Conservation (phyloP, 2,113 vertebrate species). For the Tragelaphus strepsiceros region DNA sequence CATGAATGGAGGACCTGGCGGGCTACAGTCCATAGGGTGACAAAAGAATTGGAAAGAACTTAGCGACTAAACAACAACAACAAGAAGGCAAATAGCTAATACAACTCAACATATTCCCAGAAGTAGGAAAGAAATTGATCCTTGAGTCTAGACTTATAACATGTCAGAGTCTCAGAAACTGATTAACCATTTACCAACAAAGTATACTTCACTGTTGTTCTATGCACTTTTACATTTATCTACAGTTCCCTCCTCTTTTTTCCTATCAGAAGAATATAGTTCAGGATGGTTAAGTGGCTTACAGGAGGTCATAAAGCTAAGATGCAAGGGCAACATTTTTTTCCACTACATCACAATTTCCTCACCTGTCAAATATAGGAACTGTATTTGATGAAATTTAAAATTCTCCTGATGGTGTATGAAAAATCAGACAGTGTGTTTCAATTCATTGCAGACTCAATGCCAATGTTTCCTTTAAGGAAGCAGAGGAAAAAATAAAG, state of each 20-base stretch:
- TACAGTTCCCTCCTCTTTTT: not conserved
- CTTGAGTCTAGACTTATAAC: not conserved
- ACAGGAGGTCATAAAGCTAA: not conserved
- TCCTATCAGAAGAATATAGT: not conserved
- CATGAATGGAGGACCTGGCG: not conserved
- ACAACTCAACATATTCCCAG: not conserved
- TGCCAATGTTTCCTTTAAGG: not conserved
- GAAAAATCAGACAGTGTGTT: not conserved
- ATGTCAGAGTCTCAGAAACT: not conserved
- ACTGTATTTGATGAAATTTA: not conserved
- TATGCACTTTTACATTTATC: not conserved
- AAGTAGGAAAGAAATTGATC: not conserved
- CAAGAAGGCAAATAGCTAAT: not conserved
- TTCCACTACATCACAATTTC: not conserved
- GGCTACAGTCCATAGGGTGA: not conserved
- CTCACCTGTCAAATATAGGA: not conserved
- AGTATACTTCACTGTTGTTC: not conserved
- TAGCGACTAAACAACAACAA: not conserved
- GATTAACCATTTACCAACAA: not conserved
- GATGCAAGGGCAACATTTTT: not conserved
- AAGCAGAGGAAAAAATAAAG: not conserved
- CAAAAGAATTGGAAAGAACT: not conserved
- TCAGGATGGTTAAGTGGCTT: not conserved
- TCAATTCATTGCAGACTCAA: not conserved
- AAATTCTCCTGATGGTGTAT: not conserved